These are phyloP conservation scores for Drosophila prosaltans DNA, from an alignment of 1,140 invertebrate genomes.

Conservation along the genomic window DNA sequence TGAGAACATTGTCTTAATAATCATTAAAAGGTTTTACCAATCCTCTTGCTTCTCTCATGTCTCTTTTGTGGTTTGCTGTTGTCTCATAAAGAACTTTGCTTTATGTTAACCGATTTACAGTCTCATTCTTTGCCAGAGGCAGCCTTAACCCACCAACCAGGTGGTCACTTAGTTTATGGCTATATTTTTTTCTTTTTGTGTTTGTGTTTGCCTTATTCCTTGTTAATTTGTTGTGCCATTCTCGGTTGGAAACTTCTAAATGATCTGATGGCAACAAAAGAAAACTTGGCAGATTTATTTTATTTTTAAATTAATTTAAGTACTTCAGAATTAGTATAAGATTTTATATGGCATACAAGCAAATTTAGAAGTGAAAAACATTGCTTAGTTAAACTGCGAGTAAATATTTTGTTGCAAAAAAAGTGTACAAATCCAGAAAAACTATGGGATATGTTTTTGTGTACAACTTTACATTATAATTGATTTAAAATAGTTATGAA, in stretches of 20 bases:
- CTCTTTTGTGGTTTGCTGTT: constrained; percentile 39
- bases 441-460: too few relatives aligned
- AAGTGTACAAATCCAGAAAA: too few relatives aligned
- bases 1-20: constrained; percentile 69
- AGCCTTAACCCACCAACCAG: constrained; percentile 12
- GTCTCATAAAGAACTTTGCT: constrained; percentile 64
- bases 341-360: too few relatives aligned
- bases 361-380: too few relatives aligned
- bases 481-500: too few relatives aligned
- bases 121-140: not conserved
- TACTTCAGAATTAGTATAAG: too few relatives aligned
- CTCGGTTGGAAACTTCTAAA: constrained; percentile 13
- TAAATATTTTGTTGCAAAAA: too few relatives aligned
- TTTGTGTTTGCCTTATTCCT: constrained; percentile 15
- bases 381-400: too few relatives aligned
- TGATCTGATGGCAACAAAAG: not conserved
- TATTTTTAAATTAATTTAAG: too few relatives aligned
- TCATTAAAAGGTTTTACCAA: constrained; percentile 59
- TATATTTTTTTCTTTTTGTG: constrained; percentile 28
- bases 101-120: constrained; percentile 47
- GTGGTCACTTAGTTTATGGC: constrained; percentile 64
- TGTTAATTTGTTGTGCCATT: constrained; percentile 56
- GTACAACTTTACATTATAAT: too few relatives aligned
- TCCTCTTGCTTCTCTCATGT: not conserved
- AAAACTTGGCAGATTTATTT: not conserved